Conservation (phyloP, 2,113 vertebrate genomes). For the Polypterus senegalus region DNA sequence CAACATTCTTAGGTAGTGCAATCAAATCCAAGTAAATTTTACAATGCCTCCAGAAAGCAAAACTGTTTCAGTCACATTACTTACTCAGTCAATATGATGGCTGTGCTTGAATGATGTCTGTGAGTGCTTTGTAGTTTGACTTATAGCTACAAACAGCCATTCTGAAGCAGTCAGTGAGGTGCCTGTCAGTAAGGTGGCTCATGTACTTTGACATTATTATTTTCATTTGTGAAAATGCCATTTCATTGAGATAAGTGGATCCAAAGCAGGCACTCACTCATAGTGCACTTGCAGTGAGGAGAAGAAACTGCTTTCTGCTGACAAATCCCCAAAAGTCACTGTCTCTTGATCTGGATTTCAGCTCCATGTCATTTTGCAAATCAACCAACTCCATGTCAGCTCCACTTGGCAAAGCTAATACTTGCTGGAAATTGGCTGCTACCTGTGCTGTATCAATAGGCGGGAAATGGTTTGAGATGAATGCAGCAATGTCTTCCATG, state of each 20-base stretch:
- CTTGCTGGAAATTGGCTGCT: slow-evolving; percentile 19
- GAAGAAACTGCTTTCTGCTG: slow-evolving; percentile 7
- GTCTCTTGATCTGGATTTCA: slow-evolving; percentile 12
- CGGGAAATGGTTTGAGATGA: slow-evolving; percentile 14
- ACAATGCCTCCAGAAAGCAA: slow-evolving; percentile 8
- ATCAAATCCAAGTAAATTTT: no score
- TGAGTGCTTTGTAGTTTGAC: slow-evolving; percentile 5
- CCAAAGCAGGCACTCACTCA: slow-evolving; percentile 13
- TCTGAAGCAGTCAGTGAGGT: no score
- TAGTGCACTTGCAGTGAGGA: slow-evolving; percentile 8
- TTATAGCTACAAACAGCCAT: slow-evolving; percentile 13
- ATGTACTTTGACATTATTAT: slow-evolving; percentile 15
- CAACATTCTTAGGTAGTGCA: no score
- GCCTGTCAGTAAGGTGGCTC: slow-evolving; percentile 3
- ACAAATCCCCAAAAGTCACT: slow-evolving; percentile 14
- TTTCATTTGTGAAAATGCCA: slow-evolving; percentile 16
- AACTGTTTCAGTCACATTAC: slow-evolving; percentile 6
- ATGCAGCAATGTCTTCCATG: slow-evolving; percentile 14
- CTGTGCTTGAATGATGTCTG: slow-evolving; percentile 8
- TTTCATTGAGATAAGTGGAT: slow-evolving; percentile 13
- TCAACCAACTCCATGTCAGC: slow-evolving; percentile 17
- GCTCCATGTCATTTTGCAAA: slow-evolving; percentile 17
- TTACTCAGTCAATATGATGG: slow-evolving; percentile 7
- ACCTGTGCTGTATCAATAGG: slow-evolving; percentile 11
- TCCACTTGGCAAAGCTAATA: slow-evolving; percentile 19